Conservation (phyloP, 2,888 invertebrate genomes). For the Heteropelma amictum region DNA sequence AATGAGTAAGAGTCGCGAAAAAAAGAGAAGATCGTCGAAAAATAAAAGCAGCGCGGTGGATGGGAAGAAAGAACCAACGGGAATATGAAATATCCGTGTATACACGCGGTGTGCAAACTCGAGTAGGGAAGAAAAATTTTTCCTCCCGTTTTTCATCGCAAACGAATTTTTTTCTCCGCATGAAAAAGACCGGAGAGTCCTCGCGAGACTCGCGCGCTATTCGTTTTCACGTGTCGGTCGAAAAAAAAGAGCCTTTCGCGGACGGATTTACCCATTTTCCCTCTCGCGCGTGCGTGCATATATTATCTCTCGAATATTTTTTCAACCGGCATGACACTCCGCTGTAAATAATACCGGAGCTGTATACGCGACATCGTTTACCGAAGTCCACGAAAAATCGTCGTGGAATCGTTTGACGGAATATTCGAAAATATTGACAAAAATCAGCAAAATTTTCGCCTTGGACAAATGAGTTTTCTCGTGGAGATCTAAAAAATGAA, state of each 20-base stretch:
- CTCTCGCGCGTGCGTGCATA: not conserved
- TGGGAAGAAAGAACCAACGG: not conserved
- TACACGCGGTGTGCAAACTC: slow-evolving; percentile 5
- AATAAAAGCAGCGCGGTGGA: not conserved
- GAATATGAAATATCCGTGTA: not conserved
- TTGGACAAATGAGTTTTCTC: no score
- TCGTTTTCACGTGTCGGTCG: slow-evolving; percentile 28
- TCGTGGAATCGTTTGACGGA: no score
- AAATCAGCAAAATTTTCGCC: no score
- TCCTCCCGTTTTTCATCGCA: slow-evolving; percentile 3
- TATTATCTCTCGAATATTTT: no score
- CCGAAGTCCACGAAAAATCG: no score
- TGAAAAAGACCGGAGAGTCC: slow-evolving; percentile 2
- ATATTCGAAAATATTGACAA: no score
- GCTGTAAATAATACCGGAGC: not conserved
- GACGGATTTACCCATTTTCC: slow-evolving; percentile 15
- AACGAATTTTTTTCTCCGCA: slow-evolving; percentile 12
- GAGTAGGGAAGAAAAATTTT: slow-evolving; percentile 19
- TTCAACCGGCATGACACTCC: no score
- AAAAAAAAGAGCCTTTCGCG: slow-evolving; percentile 31
- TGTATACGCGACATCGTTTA: no score
- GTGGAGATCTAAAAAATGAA: no score
- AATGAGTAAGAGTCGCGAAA: slow-evolving; percentile 5
- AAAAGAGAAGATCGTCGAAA: not conserved
- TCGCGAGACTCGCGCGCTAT: slow-evolving; percentile 33